These are phyloP conservation scores for Catagonus wagneri DNA, from an alignment of 2,113 vertebrate genomes.

Conservation along the genomic window DNA sequence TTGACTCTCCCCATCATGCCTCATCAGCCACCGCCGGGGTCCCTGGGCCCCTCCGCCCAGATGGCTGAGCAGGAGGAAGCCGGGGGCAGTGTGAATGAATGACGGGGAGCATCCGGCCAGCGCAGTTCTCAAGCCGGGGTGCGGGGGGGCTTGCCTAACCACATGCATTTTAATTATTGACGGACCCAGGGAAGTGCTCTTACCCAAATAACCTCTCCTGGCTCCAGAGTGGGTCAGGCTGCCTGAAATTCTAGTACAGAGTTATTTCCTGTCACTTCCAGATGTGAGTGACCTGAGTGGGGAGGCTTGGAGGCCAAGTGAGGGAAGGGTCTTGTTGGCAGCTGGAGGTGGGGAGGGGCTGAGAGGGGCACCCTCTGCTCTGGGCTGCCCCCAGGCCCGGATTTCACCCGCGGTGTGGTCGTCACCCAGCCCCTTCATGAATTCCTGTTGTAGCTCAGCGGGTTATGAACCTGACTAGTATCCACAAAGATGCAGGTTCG, in stretches of 20 bases:
- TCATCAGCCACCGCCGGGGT: background rate
- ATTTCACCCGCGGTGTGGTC: background rate
- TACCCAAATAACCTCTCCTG: background rate
- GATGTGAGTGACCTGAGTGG: background rate
- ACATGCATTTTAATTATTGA: background rate
- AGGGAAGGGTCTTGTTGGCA: background rate
- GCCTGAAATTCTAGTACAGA: background rate
- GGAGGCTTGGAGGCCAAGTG: background rate
- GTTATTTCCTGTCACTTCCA: background rate
- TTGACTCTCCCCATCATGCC: background rate
- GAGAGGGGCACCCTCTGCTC: background rate
- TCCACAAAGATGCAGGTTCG: too few species aligned
- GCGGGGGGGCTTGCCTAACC: fast-evolving
- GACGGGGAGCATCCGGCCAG: background rate
- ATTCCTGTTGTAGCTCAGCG: background rate
- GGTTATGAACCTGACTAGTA: too few species aligned
- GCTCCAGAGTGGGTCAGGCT: background rate
- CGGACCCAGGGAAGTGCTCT: background rate
- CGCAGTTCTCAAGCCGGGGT: background rate
- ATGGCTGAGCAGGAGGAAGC: background rate
- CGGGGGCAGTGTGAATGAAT: too few species aligned
- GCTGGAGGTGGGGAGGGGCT: too few species aligned
- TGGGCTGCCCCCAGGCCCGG: background rate
- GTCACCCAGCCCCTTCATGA: background rate
- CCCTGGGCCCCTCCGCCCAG: background rate